Percentiles rank a stretch among this genome's conserved stretches.
These are phyloP conservation scores for Takifugu ocellatus DNA, from an alignment of 2,797 vertebrate species.

Conservation along the genomic window DNA sequence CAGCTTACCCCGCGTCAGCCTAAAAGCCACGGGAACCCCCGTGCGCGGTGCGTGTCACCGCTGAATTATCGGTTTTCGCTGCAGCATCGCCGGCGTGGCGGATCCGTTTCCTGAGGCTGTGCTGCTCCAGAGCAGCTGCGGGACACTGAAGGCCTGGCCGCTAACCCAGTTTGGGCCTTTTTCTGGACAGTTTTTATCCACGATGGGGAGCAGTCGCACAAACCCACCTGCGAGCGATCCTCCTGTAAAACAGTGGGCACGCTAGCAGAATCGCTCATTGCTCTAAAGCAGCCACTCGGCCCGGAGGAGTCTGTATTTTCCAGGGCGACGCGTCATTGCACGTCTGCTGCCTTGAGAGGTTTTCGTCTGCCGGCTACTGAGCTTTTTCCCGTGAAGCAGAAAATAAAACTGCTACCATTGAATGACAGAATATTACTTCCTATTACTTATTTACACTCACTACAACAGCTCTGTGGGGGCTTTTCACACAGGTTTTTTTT, in stretches of 20 bases:
- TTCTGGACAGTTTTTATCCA: conserved; percentile 11
- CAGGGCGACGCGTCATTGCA: too few species aligned
- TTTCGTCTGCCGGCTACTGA: not conserved
- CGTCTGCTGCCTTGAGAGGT: too few species aligned
- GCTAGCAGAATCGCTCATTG: conserved; percentile 1
- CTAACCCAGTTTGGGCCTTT: conserved; percentile 44
- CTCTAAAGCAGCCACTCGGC: too few species aligned
- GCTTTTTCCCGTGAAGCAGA: conserved; percentile 31
- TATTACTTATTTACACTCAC: too few species aligned
- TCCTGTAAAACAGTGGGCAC: conserved; percentile 5
- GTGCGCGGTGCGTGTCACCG: conserved; percentile 53
- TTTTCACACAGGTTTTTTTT: too few species aligned
- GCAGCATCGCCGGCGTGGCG: conserved; percentile 61
- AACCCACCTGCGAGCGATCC: conserved; percentile 11
- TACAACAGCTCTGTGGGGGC: too few species aligned
- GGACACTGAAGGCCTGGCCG: conserved; percentile 51
- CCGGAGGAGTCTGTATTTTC: too few species aligned
- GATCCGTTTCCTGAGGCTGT: conserved; percentile 67
- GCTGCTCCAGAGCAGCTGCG: conserved; percentile 65
- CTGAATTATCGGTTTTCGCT: conserved; percentile 72
- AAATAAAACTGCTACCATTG: too few species aligned
- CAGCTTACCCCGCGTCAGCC: conserved; percentile 65
- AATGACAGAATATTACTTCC: too few species aligned
- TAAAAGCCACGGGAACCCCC: conserved; percentile 65
- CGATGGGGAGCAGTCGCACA: conserved; percentile 6